phyloP scores from a whole-genome alignment of 53 echinoderm and acorn worm genomes.

The Apostichopus leukothele region DNA sequence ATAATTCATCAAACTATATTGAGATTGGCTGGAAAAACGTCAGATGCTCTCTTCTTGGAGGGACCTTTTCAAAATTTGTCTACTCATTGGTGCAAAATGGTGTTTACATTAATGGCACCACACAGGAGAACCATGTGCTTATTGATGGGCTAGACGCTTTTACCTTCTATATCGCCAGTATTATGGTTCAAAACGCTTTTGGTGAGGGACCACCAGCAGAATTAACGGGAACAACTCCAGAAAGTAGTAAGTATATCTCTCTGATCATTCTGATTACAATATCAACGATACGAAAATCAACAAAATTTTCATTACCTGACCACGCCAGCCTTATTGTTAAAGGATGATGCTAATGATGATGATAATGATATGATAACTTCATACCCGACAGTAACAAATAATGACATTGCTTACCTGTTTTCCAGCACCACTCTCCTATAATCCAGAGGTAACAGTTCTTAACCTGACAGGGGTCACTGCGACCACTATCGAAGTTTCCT shows the following conservation, averaged over 20 bases:
- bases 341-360: background rate
- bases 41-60: background rate
- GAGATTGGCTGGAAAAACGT: background rate
- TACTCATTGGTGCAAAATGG: background rate
- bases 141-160: background rate
- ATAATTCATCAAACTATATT: background rate
- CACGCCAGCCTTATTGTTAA: background rate
- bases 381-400: too few species aligned
- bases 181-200: background rate
- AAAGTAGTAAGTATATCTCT: background rate
- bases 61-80: background rate
- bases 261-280: constrained; percentile 12
- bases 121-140: background rate
- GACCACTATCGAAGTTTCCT: background rate
- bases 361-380: background rate
- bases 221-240: background rate
- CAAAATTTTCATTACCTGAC: constrained; percentile 4
- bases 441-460: background rate
- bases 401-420: too few species aligned
- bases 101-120: background rate
- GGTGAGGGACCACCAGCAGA: constrained; percentile 1
- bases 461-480: background rate
- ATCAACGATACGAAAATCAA: constrained; percentile 8
- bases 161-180: background rate
- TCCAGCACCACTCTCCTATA: background rate